These are phyloP conservation scores for Iphiclides podalirius DNA, from an alignment of 2,888 invertebrate genomes.

Conservation along the genomic window DNA sequence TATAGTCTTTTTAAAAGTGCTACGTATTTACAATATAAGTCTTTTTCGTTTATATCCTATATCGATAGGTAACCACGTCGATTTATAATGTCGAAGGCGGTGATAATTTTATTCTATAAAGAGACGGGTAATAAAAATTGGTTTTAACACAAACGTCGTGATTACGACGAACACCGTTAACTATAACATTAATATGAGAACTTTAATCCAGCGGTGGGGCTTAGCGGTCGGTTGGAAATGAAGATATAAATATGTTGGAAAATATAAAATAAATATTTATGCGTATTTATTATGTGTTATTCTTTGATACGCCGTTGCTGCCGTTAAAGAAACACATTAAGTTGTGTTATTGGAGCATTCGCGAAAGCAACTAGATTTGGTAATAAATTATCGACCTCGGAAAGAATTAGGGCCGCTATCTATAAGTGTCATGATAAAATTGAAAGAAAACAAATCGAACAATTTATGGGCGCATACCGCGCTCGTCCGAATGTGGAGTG, in stretches of 20 bases:
- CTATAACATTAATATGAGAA: conserved; percentile 13
- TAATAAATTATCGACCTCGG: conserved; percentile 19
- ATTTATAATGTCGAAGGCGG: neutral
- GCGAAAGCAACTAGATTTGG: conserved; percentile 21
- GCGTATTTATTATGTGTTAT: conserved; percentile 15
- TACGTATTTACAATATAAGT: too few species aligned
- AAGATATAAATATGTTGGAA: conserved; percentile 15
- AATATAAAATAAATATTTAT: conserved; percentile 21
- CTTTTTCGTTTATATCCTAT: neutral
- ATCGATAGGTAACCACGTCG: neutral
- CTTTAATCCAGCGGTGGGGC: conserved; percentile 3
- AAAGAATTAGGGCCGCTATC: conserved; percentile 21
- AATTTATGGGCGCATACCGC: conserved; percentile 36
- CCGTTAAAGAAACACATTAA: conserved; percentile 14
- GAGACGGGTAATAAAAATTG: conserved; percentile 4
- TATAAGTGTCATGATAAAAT: conserved; percentile 29
- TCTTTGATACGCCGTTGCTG: conserved; percentile 14
- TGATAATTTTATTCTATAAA: neutral
- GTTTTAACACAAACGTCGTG: neutral
- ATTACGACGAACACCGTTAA: conserved; percentile 16
- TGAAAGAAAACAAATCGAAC: conserved; percentile 30
- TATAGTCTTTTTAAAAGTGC: too few species aligned
- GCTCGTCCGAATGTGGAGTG: conserved; percentile 41
- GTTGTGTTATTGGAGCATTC: conserved; percentile 11
- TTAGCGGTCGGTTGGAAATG: conserved; percentile 17